Base-by-base conservation (phyloP, 2,113 vertebrate genomes). In the Manacus vitellinus region DNA sequence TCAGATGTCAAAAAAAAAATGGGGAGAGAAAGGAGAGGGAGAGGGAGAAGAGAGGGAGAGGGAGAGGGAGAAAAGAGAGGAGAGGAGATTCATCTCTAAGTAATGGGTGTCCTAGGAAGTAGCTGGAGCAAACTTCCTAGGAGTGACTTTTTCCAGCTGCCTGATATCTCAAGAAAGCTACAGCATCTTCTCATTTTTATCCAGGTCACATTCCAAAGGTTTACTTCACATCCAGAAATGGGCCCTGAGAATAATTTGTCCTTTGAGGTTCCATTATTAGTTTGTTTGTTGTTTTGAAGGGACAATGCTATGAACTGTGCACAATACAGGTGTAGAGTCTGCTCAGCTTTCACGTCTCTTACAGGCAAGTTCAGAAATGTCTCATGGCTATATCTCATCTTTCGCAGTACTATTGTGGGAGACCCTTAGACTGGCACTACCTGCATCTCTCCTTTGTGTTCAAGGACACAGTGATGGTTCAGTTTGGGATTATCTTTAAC, bases 51-150 rank as follows among this genome's bases (percentile, higher is more conserved):
- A 3, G 5, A 5, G 4, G 14, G 2, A 10, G 19, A 14, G 21
- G 2, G 7, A 49, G 37, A 14, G 4, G 13, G 19, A 21, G 19
- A 39, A 8, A 2, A 5, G 13, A 33, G 18, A 2, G 5, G 27
- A 17, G 6, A 23, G 13, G 30, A 11, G 12, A 4, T 5, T 23
- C 1, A 14, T 2, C 6, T 77, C n/a, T 62, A 54, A 51, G 28
- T 61, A 84, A 70, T 41, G 19, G 5, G 2, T 63, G 28, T 7
- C 28, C 17, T 31, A 49, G 31, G 22, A 89, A 74, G 15, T 9
- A 71, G 19, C 5, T 61, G 22, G 35, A 83, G 12, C 6, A 73
- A 79, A 66, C 14, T 74, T 31, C 0, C 0, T n/a, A 52, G 33
- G 8, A 81, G 3, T 0, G 1, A 84, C 9, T 49, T 59, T 92